Evolutionary conservation across 2,113 vertebrate species (phyloP).

Genomic region (Urocitellus parryii): DNA sequence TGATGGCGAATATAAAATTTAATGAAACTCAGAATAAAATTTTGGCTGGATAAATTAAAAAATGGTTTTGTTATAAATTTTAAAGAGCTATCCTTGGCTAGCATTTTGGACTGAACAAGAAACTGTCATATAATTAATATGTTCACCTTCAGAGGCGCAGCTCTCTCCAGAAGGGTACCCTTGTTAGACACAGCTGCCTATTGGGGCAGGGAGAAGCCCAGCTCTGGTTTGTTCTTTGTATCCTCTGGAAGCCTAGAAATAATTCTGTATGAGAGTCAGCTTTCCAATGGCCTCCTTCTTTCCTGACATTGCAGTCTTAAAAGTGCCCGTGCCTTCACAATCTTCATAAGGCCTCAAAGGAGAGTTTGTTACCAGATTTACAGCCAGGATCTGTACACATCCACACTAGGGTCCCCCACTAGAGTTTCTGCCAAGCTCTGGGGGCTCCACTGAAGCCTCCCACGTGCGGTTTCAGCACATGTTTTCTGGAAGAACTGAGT

Average conservation of each 20-base stretch:
- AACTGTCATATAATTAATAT: background rate
- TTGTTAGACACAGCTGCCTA: background rate
- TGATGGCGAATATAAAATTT: background rate
- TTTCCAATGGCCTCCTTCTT: conserved; percentile 21
- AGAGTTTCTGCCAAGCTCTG: background rate
- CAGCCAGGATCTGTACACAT: background rate
- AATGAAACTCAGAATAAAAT: background rate
- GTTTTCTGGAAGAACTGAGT: conserved; percentile 15
- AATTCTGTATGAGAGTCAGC: background rate
- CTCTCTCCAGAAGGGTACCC: background rate
- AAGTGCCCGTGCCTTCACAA: background rate
- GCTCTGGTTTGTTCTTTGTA: background rate
- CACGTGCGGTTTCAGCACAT: background rate
- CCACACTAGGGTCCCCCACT: background rate
- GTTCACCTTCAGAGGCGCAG: background rate
- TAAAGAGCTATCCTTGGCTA: conserved; percentile 1
- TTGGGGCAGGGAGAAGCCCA: background rate
- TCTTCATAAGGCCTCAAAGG: background rate
- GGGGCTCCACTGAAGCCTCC: background rate
- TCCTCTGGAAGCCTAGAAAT: background rate
- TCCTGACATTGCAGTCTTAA: background rate
- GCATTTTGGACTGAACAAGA: background rate
- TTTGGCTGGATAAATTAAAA: background rate
- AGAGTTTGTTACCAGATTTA: conserved; percentile 47
- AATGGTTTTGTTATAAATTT: background rate